phyloP scores from a whole-genome alignment of 2,113 vertebrate species.

The Paradisaea rubra region DNA sequence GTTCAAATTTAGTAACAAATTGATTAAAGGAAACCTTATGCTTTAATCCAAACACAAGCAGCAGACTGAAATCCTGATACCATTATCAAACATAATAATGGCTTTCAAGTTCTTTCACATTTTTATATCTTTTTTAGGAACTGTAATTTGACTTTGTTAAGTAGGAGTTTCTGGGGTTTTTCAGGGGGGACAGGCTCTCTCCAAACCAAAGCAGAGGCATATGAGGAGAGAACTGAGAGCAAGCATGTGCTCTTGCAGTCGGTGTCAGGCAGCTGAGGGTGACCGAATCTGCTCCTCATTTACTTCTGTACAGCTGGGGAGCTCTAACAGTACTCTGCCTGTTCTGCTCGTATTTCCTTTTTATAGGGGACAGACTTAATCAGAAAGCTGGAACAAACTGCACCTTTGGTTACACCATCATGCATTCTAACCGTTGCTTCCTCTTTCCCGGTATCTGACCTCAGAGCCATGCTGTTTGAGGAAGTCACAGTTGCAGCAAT shows the following conservation, averaged over 20 bases:
- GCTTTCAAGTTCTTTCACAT: background rate
- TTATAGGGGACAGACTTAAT: constrained; percentile 19
- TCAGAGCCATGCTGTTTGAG: constrained; percentile 18
- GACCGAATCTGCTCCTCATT: background rate
- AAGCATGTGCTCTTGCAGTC: background rate
- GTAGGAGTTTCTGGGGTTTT: background rate
- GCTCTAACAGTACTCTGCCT: background rate
- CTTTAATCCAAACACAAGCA: constrained; percentile 11
- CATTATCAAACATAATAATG: background rate
- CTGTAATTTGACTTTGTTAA: background rate
- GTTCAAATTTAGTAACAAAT: background rate
- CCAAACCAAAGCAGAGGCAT: constrained; percentile 5
- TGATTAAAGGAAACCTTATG: background rate
- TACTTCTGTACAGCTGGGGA: background rate
- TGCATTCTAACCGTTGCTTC: background rate
- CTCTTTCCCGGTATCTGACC: constrained; percentile 38
- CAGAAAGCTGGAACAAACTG: constrained; percentile 51
- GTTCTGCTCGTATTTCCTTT: constrained; percentile 22
- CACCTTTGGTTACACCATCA: constrained; percentile 46
- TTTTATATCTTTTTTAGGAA: background rate
- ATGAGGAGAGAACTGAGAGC: background rate
- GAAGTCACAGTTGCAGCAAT: constrained; percentile 27
- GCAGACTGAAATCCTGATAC: background rate
- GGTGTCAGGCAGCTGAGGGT: background rate
- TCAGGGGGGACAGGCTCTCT: background rate